phyloP scores from a whole-genome alignment of 2,888 invertebrate species.

The Andrena praecox region DNA sequence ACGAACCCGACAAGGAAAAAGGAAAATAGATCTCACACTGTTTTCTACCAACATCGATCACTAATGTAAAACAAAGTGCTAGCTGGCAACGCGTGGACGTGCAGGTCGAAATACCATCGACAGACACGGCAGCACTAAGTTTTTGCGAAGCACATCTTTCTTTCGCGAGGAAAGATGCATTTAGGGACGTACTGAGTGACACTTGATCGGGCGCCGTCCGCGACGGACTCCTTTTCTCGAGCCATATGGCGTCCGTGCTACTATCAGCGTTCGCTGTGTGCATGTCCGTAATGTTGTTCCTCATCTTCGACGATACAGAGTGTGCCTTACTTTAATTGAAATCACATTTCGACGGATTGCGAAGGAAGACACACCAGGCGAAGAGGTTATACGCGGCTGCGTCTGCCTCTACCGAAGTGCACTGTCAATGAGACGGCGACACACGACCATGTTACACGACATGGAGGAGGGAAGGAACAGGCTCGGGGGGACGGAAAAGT shows the following conservation, averaged over 20 bases:
- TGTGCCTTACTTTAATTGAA: conserved; percentile 31
- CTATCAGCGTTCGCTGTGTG: conserved; percentile 71
- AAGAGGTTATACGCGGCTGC: conserved; percentile 63
- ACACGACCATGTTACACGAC: conserved; percentile 70
- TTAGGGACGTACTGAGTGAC: conserved; percentile 68
- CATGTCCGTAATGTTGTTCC: conserved; percentile 71
- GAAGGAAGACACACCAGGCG: conserved; percentile 29
- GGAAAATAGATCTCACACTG: conserved; percentile 39
- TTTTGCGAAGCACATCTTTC: conserved; percentile 35
- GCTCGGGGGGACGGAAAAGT: conserved; percentile 57
- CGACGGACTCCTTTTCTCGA: conserved; percentile 69
- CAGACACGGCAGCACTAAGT: conserved; percentile 3
- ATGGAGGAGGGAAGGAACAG: conserved; percentile 16
- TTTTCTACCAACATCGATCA: conserved; percentile 40
- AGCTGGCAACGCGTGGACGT: conserved; percentile 26
- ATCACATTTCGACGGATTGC: conserved; percentile 64
- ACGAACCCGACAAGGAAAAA: neutral
- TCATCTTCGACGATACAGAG: conserved; percentile 60
- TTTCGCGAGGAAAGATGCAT: conserved; percentile 44
- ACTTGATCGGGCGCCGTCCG: conserved; percentile 67
- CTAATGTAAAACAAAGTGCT: conserved; percentile 19
- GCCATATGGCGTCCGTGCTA: conserved; percentile 74
- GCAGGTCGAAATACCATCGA: neutral
- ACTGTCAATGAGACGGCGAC: conserved; percentile 62
- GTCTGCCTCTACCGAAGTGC: conserved; percentile 60